Evolutionary conservation across 1,140 invertebrate genomes (phyloP).

Genomic region (Ditylenchus dipsaci): DNA sequence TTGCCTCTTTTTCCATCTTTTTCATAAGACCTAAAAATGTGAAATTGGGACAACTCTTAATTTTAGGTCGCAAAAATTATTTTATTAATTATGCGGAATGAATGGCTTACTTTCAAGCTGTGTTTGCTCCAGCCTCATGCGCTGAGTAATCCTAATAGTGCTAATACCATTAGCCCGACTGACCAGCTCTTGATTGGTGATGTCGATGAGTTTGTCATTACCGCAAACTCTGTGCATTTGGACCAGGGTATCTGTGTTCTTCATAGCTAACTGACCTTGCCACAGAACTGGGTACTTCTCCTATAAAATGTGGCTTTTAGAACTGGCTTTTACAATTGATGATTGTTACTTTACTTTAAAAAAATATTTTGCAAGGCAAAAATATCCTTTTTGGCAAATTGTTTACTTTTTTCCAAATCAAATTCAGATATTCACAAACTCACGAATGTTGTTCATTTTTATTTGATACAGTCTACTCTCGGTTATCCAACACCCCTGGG

Average conservation of each 20-base stretch:
- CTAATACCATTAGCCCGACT: slow-evolving; percentile 67
- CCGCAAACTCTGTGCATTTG: slow-evolving; percentile 97
- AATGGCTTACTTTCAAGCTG: slow-evolving; percentile 82
- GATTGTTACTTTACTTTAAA: too few species aligned
- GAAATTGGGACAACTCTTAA: too few species aligned
- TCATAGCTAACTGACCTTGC: slow-evolving; percentile 86
- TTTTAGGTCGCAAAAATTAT: too few species aligned
- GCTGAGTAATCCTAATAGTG: slow-evolving; percentile 82
- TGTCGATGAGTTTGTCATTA: slow-evolving; percentile 63
- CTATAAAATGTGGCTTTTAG: slow-evolving; percentile 41
- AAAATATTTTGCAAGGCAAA: too few species aligned
- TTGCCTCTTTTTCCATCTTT: slow-evolving; percentile 73
- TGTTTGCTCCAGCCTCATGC: slow-evolving; percentile 87
- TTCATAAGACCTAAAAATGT: slow-evolving; percentile 20
- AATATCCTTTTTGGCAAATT: too few species aligned
- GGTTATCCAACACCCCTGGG: too few species aligned
- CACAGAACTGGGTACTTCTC: slow-evolving; percentile 88
- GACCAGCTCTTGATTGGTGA: slow-evolving; percentile 60
- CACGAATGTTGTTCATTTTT: too few species aligned
- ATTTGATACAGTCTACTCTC: too few species aligned
- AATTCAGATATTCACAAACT: too few species aligned
- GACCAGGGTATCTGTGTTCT: slow-evolving; percentile 89
- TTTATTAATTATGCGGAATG: too few species aligned
- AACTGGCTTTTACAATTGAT: too few species aligned
- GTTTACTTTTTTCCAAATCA: too few species aligned